These are phyloP conservation scores for Halocynthia aurantium DNA, from an alignment of 23 tunicate species.

Conservation along the genomic window DNA sequence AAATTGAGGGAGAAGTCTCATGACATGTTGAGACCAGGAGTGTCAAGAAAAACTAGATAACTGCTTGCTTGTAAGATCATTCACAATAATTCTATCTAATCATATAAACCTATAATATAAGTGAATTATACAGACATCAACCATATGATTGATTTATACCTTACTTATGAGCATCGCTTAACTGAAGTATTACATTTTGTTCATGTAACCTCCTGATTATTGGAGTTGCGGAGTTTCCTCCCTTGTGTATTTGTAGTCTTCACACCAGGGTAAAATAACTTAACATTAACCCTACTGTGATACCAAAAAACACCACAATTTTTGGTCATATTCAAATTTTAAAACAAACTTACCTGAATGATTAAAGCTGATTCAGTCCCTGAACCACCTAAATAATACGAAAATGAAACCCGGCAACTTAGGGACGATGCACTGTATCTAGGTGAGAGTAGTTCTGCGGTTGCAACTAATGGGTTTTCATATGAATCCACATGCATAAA, in stretches of 20 bases:
- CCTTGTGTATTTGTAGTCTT: neutral
- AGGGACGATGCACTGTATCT: constrained; percentile 47
- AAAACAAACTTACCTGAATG: neutral
- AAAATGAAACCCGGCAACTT: constrained; percentile 57
- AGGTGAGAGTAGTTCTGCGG: constrained; percentile 73
- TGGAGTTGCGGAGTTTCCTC: neutral
- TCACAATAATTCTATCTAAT: too few relatives aligned
- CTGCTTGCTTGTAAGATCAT: too few relatives aligned
- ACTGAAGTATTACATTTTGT: too few relatives aligned
- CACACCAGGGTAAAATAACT: neutral
- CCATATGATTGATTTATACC: too few relatives aligned
- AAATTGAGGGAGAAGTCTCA: too few relatives aligned
- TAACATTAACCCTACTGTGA: neutral
- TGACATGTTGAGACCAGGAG: too few relatives aligned
- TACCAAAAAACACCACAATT: neutral
- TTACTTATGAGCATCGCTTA: too few relatives aligned
- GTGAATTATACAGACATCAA: too few relatives aligned
- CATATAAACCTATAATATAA: too few relatives aligned
- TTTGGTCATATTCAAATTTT: neutral
- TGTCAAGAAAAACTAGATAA: too few relatives aligned
- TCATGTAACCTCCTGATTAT: too few relatives aligned
- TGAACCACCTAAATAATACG: constrained; percentile 29
- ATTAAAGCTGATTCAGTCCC: neutral
- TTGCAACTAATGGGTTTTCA: constrained; percentile 57
- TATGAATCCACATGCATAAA: constrained; percentile 94